phyloP scores from a whole-genome alignment of 2,888 invertebrate genomes.

The Chrysolina americana region DNA sequence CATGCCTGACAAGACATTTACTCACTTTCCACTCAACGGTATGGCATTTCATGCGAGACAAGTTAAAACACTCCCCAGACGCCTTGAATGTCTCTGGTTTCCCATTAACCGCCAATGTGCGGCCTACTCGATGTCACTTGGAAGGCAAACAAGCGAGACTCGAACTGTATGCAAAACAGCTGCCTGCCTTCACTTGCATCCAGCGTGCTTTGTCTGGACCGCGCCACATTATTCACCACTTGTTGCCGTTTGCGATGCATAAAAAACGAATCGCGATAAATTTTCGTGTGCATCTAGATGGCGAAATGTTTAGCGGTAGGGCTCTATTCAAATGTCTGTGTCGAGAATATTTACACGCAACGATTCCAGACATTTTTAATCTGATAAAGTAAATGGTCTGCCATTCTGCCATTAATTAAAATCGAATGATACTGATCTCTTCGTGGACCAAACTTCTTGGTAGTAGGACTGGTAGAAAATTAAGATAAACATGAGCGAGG shows the following conservation, averaged over 20 bases:
- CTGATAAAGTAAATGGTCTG: slow-evolving; percentile 30
- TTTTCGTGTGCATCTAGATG: slow-evolving; percentile 36
- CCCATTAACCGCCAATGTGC: slow-evolving; percentile 21
- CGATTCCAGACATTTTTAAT: slow-evolving; percentile 28
- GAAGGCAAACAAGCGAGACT: slow-evolving; percentile 49
- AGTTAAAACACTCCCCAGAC: slow-evolving; percentile 11
- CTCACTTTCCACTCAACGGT: not conserved
- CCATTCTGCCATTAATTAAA: slow-evolving; percentile 32
- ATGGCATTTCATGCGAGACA: slow-evolving; percentile 16
- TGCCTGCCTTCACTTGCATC: slow-evolving; percentile 47
- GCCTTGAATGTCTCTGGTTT: slow-evolving; percentile 28
- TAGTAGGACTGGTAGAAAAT: too few species aligned
- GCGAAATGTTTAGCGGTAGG: slow-evolving; percentile 24
- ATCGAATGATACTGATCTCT: slow-evolving; percentile 10
- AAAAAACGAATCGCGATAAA: slow-evolving; percentile 34
- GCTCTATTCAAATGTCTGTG: slow-evolving; percentile 36
- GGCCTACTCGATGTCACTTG: slow-evolving; percentile 29
- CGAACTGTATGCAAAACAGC: slow-evolving; percentile 58
- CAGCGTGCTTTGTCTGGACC: slow-evolving; percentile 51
- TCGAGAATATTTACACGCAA: slow-evolving; percentile 32
- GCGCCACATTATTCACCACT: slow-evolving; percentile 50
- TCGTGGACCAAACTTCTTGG: not conserved
- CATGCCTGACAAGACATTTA: not conserved
- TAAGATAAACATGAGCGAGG: too few species aligned
- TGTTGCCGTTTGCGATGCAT: slow-evolving; percentile 38